Evolutionary conservation across 2,797 vertebrate genomes (phyloP).

Genomic region (Kryptopterus vitreolus): DNA sequence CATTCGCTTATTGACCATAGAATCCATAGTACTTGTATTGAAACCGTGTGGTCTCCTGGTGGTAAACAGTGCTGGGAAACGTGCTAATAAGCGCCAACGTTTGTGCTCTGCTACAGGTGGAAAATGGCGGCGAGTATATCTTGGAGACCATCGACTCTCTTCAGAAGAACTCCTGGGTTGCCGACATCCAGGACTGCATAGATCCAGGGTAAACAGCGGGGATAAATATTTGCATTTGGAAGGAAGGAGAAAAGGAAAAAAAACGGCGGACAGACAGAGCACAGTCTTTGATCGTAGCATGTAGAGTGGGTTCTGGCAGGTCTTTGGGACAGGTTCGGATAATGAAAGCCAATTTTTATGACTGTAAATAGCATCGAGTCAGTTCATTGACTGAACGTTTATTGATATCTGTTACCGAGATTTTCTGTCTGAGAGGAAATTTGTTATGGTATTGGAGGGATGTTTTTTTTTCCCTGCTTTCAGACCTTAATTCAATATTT

Average conservation of each 20-base stretch:
- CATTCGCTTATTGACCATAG: neutral
- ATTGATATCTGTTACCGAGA: neutral
- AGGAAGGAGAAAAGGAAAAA: slow-evolving; percentile 41
- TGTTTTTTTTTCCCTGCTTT: neutral
- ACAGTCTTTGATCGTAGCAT: slow-evolving; percentile 35
- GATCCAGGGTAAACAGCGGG: slow-evolving; percentile 85
- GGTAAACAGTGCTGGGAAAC: slow-evolving; percentile 10
- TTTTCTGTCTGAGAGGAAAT: no score
- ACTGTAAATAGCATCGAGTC: neutral
- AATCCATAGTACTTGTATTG: neutral
- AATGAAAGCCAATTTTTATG: neutral
- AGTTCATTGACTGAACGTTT: neutral
- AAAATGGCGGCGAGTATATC: slow-evolving; percentile 94
- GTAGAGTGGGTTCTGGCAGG: slow-evolving; percentile 4
- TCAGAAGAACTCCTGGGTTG: slow-evolving; percentile 99
- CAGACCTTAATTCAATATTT: neutral
- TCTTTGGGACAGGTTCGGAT: neutral
- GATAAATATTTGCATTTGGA: slow-evolving; percentile 69
- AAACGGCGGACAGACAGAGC: slow-evolving; percentile 40
- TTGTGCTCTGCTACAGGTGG: slow-evolving; percentile 80
- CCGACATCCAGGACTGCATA: slow-evolving; percentile 97
- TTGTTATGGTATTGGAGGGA: neutral
- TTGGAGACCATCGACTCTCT: slow-evolving; percentile 97
- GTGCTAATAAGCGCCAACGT: slow-evolving; percentile 20
- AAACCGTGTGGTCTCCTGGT: neutral